Base-by-base conservation (phyloP, 2,113 vertebrate species). In the Brachypteracias leptosomus region DNA sequence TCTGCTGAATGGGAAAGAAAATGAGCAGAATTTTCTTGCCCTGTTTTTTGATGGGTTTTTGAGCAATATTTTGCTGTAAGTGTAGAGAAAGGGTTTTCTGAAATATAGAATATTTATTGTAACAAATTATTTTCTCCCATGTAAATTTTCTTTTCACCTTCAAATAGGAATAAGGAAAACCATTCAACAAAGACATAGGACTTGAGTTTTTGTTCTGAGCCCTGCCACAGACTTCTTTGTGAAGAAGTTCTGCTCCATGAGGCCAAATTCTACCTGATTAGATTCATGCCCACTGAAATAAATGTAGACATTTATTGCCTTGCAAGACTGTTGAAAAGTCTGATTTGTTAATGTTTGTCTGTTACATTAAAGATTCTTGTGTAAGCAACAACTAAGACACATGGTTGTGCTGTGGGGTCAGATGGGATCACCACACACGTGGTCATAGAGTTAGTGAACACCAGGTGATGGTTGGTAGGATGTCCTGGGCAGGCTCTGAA, bases 371-470 rank as follows among this genome's bases (percentile, higher is more conserved):
- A 79, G 31, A 24, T 22, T 24, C 13, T 63, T 6, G 4, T 17
- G 9, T 25, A 36, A 38, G 9, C 31, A 61, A 26, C 5, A 47
- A 8, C 6, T 13, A 40, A 38, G 36, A 31, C 3, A 7, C 4
- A 1, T 2, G 13, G 18, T 3, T 78, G 40, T 55, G 40, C 54
- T 16, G 26, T 62, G 26, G 13, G 54, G 11, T 31, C 26, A 28
- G 25, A 18, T 47, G 36, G 33, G 31, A 47, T 20, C 10, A 25
- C 24, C 5, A 24, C 0, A 10, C 19, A 7, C 0, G 0, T 33
- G 19, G 28, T 1, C 16, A 11, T 2, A 16, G 52, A 38, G 46
- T 28, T 40, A 25, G 10, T 51, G 25, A 36, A n/a, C 40, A 38
- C 25, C 26, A 21, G 17, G 14, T 0, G 1, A 6, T 42, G 55